Evolutionary conservation across 2,888 invertebrate genomes (phyloP).

Genomic region (Lycia hirtaria): DNA sequence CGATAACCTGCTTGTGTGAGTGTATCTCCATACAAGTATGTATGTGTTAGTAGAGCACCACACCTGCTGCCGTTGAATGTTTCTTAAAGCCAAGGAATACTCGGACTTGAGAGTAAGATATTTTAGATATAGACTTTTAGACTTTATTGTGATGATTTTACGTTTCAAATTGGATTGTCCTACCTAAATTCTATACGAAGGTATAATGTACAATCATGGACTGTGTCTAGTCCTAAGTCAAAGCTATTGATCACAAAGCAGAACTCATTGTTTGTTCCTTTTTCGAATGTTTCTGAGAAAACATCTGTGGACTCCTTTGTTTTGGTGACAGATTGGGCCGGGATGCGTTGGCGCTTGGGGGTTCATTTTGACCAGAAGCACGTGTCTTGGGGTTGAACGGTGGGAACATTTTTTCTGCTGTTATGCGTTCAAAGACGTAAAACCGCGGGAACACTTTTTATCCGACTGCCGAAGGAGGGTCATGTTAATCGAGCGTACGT

Average conservation of each 20-base stretch:
- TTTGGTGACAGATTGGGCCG: constrained; percentile 44
- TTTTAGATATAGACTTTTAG: constrained; percentile 19
- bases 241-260: constrained; percentile 59
- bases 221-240: constrained; percentile 33
- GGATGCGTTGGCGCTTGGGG: constrained; percentile 31
- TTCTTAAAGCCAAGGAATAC: constrained; percentile 29
- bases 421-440: not conserved
- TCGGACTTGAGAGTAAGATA: constrained; percentile 6
- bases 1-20: constrained; percentile 37
- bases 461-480: no score
- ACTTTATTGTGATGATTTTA: constrained; percentile 2
- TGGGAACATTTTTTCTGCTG: constrained; percentile 46
- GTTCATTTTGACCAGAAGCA: constrained; percentile 51
- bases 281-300: constrained; percentile 54
- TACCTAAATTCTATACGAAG: not conserved
- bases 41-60: constrained; percentile 44
- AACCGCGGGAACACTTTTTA: no score
- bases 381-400: constrained; percentile 57
- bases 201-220: not conserved
- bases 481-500: no score
- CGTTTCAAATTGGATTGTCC: constrained; percentile 11
- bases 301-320: constrained; percentile 69
- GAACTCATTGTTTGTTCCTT: constrained; percentile 57
- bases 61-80: constrained; percentile 42
- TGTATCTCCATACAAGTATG: constrained; percentile 33